Base-by-base conservation (phyloP, 2,888 invertebrate genomes). In the Catonia carolina region DNA sequence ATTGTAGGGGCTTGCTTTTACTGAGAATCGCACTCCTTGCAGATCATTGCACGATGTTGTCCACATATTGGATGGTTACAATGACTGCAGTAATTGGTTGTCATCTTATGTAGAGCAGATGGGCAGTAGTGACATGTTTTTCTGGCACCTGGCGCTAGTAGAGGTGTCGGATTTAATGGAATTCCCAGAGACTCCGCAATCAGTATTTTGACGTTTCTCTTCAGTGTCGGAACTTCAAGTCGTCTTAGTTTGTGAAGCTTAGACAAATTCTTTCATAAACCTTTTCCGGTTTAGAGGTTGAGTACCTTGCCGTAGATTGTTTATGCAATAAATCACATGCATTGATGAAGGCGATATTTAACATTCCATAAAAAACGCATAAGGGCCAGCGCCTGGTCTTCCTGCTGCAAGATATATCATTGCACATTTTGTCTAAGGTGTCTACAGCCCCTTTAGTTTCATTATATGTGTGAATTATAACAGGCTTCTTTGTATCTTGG, bases 321-420 rank as follows among this genome's bases (percentile, higher is more conserved):
- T 56, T 33, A 39, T 37, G 50, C 51, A 50, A 27, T 48, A 50
- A 27, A 50, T 51, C 37, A 50, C 18, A 31, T 45, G 54, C 42
- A 35, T 54, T 54, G 22, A 54, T 35, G 35, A 42, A 54, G 39
- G 53, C 42, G 22, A 54, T 54, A 35, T 54, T 54, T 45, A 42
- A 35, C 45, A 54, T 54, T 27, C 54, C 45, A 22, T 54, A 54
- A 54, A 54, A 54, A 31, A 54, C 39, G 31, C 53, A 41, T n/a
- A 53, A 41, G 31, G 53, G 53, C 53, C 53, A 53, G 41, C 42
- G 27, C 42, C 45, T 17, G 15, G 54, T 54, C 45, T 54, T 45
- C 35, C 35, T 14, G 35, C 54, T 47, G 54, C 53, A 53, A 33
- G 39, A 39, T 7, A 53, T 27, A 42, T 42, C 41, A 27, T 42